Evolutionary conservation across 37 sponge, comb jelly and placozoan genomes (phyloP).

Genomic region (Hexactinellida sp.): DNA sequence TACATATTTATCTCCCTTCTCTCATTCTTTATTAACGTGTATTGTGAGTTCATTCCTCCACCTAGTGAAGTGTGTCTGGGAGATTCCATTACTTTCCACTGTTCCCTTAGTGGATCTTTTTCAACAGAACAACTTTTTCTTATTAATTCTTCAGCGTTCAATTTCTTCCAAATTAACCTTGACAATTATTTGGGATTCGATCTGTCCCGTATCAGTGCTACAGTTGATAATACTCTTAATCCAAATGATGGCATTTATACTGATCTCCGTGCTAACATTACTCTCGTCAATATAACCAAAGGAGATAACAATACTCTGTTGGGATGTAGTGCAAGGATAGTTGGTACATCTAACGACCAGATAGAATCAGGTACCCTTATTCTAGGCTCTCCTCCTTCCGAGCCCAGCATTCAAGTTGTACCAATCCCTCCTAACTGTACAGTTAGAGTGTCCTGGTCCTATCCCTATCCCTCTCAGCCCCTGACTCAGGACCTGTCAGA

Average conservation of each 20-base stretch:
- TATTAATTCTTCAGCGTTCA: background rate
- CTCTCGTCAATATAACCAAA: background rate
- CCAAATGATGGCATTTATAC: background rate
- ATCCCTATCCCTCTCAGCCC: background rate
- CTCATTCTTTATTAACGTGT: background rate
- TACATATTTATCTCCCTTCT: background rate
- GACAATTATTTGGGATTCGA: background rate
- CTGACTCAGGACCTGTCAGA: background rate
- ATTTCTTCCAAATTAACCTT: background rate
- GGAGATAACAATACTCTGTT: background rate
- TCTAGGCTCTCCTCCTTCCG: background rate
- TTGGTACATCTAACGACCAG: background rate
- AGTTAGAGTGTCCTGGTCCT: background rate
- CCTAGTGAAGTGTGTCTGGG: background rate
- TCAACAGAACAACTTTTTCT: background rate
- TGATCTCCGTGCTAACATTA: background rate
- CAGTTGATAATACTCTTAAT: background rate
- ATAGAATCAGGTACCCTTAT: background rate
- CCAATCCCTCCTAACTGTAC: background rate
- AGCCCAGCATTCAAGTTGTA: background rate
- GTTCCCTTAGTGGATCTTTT: background rate
- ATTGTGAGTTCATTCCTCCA: background rate
- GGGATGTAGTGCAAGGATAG: background rate
- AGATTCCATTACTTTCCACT: background rate
- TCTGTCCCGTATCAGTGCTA: background rate